A percentile compares a stretch with the other conserved stretches of the same genome.
phyloP scores from a whole-genome alignment of 2,797 vertebrate species.

The Acanthurus lineatus region DNA sequence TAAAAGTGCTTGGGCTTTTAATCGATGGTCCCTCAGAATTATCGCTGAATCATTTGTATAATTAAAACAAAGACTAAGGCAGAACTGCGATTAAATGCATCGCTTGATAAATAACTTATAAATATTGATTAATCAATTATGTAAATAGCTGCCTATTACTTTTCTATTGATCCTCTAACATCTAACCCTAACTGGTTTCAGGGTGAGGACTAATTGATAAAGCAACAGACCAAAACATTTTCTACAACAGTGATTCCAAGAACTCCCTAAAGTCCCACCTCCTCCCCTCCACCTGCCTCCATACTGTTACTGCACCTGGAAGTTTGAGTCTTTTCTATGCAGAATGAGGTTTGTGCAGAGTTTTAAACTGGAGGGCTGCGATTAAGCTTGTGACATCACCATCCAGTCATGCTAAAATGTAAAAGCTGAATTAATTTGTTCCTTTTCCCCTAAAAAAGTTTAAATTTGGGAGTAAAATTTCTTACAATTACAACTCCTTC shows the following conservation, averaged over 20 bases:
- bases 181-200: not conserved
- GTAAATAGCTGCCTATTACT: not conserved
- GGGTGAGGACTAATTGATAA: not conserved
- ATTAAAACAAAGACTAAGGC: not conserved
- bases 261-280: not conserved
- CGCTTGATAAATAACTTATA: not conserved
- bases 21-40: not conserved
- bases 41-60: too few species aligned
- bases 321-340: not conserved
- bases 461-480: fast-evolving
- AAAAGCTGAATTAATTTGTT: not conserved
- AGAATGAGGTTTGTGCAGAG: not conserved
- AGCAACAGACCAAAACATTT: not conserved
- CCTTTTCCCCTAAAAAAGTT: not conserved
- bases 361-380: not conserved
- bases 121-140: not conserved
- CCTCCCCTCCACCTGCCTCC: too few species aligned
- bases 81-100: not conserved
- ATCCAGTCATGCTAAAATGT: not conserved
- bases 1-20: not conserved
- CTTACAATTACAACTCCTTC: not conserved
- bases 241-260: not conserved
- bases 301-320: not conserved
- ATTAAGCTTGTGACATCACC: too few species aligned
- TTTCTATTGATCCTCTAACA: not conserved